Evolutionary conservation across 2,113 vertebrate species (phyloP).

Genomic region (Nycticorax nycticorax): DNA sequence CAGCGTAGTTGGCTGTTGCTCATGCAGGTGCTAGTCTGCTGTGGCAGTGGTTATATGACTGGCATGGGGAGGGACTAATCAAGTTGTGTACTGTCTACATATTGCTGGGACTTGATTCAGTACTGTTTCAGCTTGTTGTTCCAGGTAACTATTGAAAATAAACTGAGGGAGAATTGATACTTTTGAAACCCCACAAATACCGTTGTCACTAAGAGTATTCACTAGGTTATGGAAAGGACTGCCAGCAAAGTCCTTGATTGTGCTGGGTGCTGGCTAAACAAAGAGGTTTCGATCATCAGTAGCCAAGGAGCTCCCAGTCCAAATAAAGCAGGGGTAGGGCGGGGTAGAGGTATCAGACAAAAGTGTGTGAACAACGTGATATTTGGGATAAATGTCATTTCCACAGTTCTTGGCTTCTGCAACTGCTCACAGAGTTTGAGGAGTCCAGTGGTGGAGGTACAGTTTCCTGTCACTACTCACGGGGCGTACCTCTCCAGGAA

Average conservation of each 20-base stretch:
- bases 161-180: not conserved
- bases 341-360: not conserved
- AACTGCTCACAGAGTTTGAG: not conserved
- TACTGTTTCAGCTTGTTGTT: not conserved
- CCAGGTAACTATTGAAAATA: not conserved
- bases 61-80: not conserved
- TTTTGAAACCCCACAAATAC: not conserved
- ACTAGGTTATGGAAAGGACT: not conserved
- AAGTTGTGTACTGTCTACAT: not conserved
- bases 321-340: conserved; percentile 1
- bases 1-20: not conserved
- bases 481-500: conserved; percentile 45
- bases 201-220: not conserved
- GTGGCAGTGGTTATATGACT: not conserved
- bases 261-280: not conserved
- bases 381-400: conserved; percentile 52
- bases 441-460: not conserved
- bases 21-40: not conserved
- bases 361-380: conserved; percentile 42
- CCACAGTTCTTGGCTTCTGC: conserved; percentile 49
- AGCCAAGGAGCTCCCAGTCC: not conserved
- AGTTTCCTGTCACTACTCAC: conserved; percentile 8
- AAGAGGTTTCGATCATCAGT: not conserved
- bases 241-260: not conserved
- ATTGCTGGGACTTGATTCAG: not conserved